Percentiles rank a stretch among this genome's conserved stretches.
phyloP scores from a whole-genome alignment of 2,888 invertebrate species.

The Galeopsomyia nigrocyanea region DNA sequence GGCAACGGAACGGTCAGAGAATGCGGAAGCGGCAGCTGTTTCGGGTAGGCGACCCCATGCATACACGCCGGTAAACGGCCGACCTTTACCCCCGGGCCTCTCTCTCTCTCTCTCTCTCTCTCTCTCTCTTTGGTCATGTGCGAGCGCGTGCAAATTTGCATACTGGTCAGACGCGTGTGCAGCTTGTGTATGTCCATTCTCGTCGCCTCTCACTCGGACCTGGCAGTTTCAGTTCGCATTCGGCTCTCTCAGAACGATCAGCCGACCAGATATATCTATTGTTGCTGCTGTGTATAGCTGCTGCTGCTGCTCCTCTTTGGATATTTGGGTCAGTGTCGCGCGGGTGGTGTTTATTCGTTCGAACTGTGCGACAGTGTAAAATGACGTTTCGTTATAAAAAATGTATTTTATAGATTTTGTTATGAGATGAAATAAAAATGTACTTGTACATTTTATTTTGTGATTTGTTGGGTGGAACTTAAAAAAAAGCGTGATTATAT shows the following conservation, averaged over 20 bases:
- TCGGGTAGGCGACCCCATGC: constrained; percentile 1
- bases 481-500: too few relatives aligned
- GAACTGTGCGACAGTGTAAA: too few relatives aligned
- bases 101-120: constrained; percentile 13
- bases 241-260: constrained; percentile 34
- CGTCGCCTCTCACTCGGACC: neutral
- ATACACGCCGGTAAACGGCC: constrained; percentile 20
- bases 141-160: constrained; percentile 52
- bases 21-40: constrained; percentile 9
- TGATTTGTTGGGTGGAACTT: too few relatives aligned
- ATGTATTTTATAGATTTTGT: too few relatives aligned
- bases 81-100: constrained; percentile 40
- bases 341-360: too few relatives aligned
- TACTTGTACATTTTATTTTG: too few relatives aligned
- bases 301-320: constrained; percentile 7
- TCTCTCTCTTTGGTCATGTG: constrained; percentile 22
- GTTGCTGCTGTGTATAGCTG: neutral
- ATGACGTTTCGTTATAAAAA: too few relatives aligned
- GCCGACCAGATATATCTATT: constrained; percentile 3
- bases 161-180: constrained; percentile 54
- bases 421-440: too few relatives aligned
- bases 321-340: constrained; percentile 38
- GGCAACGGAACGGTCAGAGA: neutral
- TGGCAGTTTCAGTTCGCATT: constrained; percentile 25
- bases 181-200: neutral